A percentile compares a stretch with the other conserved stretches of the same genome.
These are phyloP conservation scores for Numenius phaeopus DNA, from an alignment of 2,797 vertebrate genomes.

Conservation along the genomic window DNA sequence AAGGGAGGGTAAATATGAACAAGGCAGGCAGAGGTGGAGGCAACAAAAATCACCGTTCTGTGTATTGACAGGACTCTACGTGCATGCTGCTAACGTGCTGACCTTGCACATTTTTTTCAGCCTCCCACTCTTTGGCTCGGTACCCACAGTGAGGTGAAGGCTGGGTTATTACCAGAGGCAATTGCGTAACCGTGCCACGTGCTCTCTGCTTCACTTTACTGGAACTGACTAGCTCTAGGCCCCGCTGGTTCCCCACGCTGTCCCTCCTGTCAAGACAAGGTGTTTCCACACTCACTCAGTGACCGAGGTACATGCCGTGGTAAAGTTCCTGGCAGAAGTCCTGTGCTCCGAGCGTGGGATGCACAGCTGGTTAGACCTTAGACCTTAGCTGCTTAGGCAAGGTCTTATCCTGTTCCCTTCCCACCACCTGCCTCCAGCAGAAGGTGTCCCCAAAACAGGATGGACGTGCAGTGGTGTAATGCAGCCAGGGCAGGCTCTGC, in stretches of 20 bases:
- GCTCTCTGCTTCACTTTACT: neutral
- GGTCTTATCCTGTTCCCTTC: neutral
- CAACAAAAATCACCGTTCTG: neutral
- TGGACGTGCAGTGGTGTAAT: neutral
- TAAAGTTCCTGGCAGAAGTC: neutral
- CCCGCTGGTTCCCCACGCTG: neutral
- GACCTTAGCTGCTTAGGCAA: neutral
- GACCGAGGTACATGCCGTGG: neutral
- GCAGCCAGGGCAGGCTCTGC: neutral
- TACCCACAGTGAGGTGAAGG: neutral
- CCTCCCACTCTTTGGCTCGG: slow-evolving; percentile 13
- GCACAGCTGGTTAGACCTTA: neutral
- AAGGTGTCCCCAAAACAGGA: neutral
- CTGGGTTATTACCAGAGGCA: neutral
- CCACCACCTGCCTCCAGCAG: neutral
- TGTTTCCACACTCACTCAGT: neutral
- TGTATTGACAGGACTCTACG: neutral
- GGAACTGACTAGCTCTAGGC: neutral
- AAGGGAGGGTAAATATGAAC: neutral
- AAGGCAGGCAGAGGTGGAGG: neutral
- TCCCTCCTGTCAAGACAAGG: neutral
- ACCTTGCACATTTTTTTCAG: slow-evolving; percentile 9
- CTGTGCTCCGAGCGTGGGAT: neutral
- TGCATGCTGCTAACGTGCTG: neutral
- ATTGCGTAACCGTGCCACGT: neutral